Evolutionary conservation across 2,888 invertebrate genomes (phyloP), one percentile per base, ranked within the genome.

Genomic region (Lacanobia wlatinum): DNA sequence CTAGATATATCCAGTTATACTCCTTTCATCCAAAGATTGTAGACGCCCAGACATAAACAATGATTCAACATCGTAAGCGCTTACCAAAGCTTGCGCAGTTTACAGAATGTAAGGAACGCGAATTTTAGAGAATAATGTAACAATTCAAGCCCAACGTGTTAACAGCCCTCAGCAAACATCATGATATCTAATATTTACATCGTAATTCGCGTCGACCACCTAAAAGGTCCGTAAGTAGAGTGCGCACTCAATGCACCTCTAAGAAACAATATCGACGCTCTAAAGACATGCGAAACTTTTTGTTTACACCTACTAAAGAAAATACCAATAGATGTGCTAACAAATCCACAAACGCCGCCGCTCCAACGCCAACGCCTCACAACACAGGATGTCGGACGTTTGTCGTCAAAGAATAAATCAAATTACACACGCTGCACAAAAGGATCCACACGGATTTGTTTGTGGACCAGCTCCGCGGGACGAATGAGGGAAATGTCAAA

Each of bases 401-500:
- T 93, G 94, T 92, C 93, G 90, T 93, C 91, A 91, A 93, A 91
- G 92, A 95, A 96, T 95, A 96, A 96, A 95, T 95, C 95, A 96
- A 95, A 95, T 95, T 95, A 94, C 94, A 94, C 92, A 90, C 90
- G 89, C 91, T 90, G 88, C 92, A 95, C 94, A 95, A 95, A 95
- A 89, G 92, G 90, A 92, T 94, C 93, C 91, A 93, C 93, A 95
- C 94, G 92, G 93, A 93, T 94, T 92, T 92, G 91, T 94, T 93
- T 92, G 93, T 94, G 89, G 93, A 94, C 92, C 92, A 92, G 90
- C 94, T 93, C 90, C 92, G 92, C 92, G 91, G 92, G 89, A 87
- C 91, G 91, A 94, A 94, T 94, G 93, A 94, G 94, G 94, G 92
- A 92, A 93, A 96, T 96, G 96, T 96, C 96, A 96, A 94, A 96